Percentiles rank a stretch among this genome's conserved stretches.
Evolutionary conservation across 2,113 vertebrate genomes (phyloP).

Genomic region (Bolborhynchus lineola): DNA sequence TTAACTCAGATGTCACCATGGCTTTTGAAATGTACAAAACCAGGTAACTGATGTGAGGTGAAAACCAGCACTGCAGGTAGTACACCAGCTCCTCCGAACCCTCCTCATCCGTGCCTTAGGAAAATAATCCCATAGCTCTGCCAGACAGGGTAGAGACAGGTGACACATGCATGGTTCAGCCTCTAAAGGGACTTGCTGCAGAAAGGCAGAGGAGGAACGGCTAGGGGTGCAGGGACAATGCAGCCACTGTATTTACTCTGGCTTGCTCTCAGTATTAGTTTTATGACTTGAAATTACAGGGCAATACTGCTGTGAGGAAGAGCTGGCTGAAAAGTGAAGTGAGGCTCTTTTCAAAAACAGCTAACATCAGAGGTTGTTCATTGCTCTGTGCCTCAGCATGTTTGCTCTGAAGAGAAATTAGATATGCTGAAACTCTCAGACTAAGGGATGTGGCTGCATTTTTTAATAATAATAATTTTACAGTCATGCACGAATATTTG

Average conservation of each 20-base stretch:
- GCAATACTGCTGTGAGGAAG: not conserved
- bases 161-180: not conserved
- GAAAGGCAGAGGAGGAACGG: not conserved
- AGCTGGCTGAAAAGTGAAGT: not conserved
- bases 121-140: not conserved
- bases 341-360: not conserved
- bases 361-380: constrained; percentile 4
- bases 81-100: not conserved
- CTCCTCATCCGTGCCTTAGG: not conserved
- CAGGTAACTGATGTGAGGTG: not conserved
- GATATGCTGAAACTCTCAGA: not conserved
- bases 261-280: not conserved
- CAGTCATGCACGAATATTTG: not conserved
- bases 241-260: not conserved
- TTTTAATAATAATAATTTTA: not conserved
- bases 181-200: not conserved
- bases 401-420: constrained; percentile 22
- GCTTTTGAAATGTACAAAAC: not conserved
- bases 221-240: not conserved
- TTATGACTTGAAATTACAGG: constrained; percentile 35
- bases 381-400: not conserved
- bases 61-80: not conserved
- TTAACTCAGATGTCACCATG: not conserved
- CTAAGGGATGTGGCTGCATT: not conserved
- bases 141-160: not conserved